Evolutionary conservation across 2,888 invertebrate species (phyloP).

Genomic region (Sinodicranocentrus sp.): DNA sequence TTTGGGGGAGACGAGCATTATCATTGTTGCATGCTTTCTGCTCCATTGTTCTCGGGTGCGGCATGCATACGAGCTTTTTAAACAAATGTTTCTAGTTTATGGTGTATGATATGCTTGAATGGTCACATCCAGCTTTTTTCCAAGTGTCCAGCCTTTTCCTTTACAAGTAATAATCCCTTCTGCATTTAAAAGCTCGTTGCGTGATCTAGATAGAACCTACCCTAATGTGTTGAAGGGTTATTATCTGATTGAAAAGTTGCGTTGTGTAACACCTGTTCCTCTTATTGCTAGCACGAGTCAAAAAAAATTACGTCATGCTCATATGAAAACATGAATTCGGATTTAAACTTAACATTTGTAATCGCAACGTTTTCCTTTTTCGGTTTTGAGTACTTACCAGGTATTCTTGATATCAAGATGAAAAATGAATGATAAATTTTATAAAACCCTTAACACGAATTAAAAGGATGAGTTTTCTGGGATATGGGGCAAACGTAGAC

Average conservation of each 20-base stretch:
- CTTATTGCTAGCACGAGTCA: slow-evolving; percentile 48
- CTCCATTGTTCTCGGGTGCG: not conserved
- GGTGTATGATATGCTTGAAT: not conserved
- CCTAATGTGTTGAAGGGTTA: slow-evolving; percentile 38
- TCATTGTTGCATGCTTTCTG: too few relatives aligned
- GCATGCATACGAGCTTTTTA: not conserved
- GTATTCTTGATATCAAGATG: too few relatives aligned
- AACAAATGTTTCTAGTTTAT: slow-evolving; percentile 22
- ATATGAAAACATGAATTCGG: too few relatives aligned
- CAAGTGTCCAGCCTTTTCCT: not conserved
- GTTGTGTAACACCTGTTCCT: slow-evolving; percentile 59
- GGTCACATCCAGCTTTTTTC: not conserved
- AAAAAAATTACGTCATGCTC: not conserved
- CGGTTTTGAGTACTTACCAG: too few relatives aligned
- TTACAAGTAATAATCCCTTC: too few relatives aligned
- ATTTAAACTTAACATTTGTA: too few relatives aligned
- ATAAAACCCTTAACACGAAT: too few relatives aligned
- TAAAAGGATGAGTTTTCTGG: too few relatives aligned
- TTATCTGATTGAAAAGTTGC: slow-evolving; percentile 45
- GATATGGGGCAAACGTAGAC: too few relatives aligned
- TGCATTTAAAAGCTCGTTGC: not conserved
- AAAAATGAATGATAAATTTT: too few relatives aligned
- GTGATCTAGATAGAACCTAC: slow-evolving; percentile 42
- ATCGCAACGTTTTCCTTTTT: too few relatives aligned
- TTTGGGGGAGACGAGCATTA: too few relatives aligned